phyloP scores from a whole-genome alignment of 2,797 vertebrate genomes.

The Cryptoprocta ferox region DNA sequence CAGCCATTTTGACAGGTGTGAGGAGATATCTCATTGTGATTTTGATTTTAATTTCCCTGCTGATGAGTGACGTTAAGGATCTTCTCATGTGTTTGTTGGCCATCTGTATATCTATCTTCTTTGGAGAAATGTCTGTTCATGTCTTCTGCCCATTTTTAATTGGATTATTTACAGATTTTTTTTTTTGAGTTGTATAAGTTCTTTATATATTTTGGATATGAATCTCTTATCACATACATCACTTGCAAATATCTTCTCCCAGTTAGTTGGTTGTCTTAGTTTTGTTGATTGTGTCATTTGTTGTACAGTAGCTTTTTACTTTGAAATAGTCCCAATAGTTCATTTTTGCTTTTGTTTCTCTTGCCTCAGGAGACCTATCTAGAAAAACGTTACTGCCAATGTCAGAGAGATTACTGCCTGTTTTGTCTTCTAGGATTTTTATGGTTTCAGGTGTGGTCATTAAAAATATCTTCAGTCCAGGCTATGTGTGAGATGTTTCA shows the following conservation, averaged over 20 bases:
- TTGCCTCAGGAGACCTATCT: neutral
- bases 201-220: neutral
- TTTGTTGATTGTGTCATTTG: neutral
- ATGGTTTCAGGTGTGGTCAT: neutral
- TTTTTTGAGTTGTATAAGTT: neutral
- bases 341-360: neutral
- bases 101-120: neutral
- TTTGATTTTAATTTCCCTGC: neutral
- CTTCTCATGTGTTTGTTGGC: neutral
- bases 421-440: neutral
- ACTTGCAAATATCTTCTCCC: neutral
- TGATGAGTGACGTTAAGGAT: neutral
- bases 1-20: neutral
- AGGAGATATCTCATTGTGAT: neutral
- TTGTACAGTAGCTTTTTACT: neutral
- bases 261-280: neutral
- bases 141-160: neutral
- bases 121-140: neutral
- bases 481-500: neutral
- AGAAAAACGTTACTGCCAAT: neutral
- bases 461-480: neutral
- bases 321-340: neutral
- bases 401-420: neutral
- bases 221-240: neutral
- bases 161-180: neutral